A percentile compares a stretch with the other conserved stretches of the same genome.
Conservation (phyloP, 2,797 vertebrate genomes). For the Crossoptilon crossoptilon region DNA sequence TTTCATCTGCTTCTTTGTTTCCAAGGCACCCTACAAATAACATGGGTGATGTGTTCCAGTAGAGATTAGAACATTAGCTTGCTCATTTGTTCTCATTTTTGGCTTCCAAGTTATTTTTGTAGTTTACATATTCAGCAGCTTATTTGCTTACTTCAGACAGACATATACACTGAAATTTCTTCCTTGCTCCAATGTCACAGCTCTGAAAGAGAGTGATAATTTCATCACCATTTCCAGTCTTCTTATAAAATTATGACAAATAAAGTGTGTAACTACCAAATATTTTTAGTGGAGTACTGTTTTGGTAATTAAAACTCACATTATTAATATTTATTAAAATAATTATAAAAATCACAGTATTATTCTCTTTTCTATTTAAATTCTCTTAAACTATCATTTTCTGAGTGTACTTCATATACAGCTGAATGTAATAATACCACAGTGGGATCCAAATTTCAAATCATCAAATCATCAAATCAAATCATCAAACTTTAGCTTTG, state of each 20-base stretch:
- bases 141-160: conserved; percentile 40
- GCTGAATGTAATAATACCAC: conserved; percentile 8
- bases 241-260: background rate
- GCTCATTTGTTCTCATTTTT: conserved; percentile 57
- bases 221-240: conserved; percentile 2
- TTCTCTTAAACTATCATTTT: background rate
- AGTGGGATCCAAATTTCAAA: conserved; percentile 33
- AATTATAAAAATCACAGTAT: background rate
- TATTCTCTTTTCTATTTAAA: background rate
- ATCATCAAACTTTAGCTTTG: background rate
- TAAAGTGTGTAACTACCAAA: background rate
- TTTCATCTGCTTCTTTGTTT: conserved; percentile 55
- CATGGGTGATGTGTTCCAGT: conserved; percentile 8
- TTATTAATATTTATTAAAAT: background rate
- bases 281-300: background rate
- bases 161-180: background rate
- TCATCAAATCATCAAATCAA: background rate
- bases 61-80: conserved; percentile 60
- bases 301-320: background rate
- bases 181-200: conserved; percentile 14
- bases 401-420: background rate
- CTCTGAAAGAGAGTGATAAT: background rate
- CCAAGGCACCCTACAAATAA: conserved; percentile 36
- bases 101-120: conserved; percentile 46
- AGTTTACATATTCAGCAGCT: conserved; percentile 57